Evolutionary conservation across 2,113 vertebrate genomes (phyloP).

Genomic region (Cyanoderma ruficeps): DNA sequence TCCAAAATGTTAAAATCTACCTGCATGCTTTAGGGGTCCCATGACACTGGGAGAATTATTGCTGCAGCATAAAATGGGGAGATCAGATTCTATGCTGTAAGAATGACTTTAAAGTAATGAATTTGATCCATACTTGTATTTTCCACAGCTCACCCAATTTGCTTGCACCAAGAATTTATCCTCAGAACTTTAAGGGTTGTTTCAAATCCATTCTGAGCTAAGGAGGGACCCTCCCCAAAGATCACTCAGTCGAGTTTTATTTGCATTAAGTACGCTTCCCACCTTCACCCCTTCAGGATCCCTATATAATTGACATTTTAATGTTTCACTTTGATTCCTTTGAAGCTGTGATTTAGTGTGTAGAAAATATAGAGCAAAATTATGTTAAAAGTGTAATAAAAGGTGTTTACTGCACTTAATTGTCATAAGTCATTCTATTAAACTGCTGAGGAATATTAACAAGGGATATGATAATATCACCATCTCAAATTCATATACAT

Average conservation of each 20-base stretch:
- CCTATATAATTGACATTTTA: not conserved
- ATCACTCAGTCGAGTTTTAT: not conserved
- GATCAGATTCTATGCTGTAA: not conserved
- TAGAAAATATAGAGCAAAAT: not conserved
- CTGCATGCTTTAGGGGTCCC: not conserved
- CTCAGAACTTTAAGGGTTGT: not conserved
- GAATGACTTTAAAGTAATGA: not conserved
- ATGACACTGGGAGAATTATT: not conserved
- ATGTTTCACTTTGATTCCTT: not conserved
- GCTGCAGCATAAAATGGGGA: not conserved
- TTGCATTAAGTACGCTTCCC: not conserved
- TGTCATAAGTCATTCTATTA: slow-evolving; percentile 47
- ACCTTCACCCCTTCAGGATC: not conserved
- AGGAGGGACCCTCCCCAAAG: not conserved
- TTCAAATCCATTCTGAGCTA: not conserved
- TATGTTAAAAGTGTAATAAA: slow-evolving; percentile 37
- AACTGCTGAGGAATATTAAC: slow-evolving; percentile 38
- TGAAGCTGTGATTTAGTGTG: not conserved
- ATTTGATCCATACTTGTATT: not conserved
- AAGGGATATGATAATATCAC: slow-evolving; percentile 33
- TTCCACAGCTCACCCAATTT: not conserved
- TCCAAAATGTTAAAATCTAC: not conserved
- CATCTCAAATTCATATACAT: slow-evolving; percentile 35
- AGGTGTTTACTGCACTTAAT: slow-evolving; percentile 48
- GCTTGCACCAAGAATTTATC: not conserved